Evolutionary conservation across 2,888 invertebrate genomes (phyloP).

Genomic region (Carcina quercana): DNA sequence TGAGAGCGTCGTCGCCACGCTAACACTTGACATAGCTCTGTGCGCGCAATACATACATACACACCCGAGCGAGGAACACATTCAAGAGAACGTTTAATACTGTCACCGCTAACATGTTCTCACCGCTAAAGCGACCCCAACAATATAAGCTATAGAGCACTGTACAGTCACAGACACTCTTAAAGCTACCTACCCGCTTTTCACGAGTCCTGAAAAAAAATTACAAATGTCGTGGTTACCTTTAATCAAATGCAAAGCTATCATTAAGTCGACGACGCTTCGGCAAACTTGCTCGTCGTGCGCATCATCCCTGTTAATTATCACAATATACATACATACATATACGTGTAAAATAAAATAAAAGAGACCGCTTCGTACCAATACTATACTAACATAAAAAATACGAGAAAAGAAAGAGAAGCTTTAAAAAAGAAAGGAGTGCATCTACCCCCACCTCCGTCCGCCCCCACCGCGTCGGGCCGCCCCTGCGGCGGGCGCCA

Average conservation of each 20-base stretch:
- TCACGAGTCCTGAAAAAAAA: too few species aligned
- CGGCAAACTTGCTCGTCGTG: slow-evolving; percentile 60
- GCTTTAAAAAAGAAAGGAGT: slow-evolving; percentile 73
- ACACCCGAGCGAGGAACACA: slow-evolving; percentile 30
- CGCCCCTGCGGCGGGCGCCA: slow-evolving; percentile 74
- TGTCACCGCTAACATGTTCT: slow-evolving; percentile 43
- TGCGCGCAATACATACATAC: slow-evolving; percentile 11
- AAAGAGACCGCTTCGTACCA: slow-evolving; percentile 69
- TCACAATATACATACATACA: too few species aligned
- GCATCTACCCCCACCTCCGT: slow-evolving; percentile 67
- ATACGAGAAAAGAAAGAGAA: slow-evolving; percentile 74
- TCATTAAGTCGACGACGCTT: slow-evolving; percentile 61
- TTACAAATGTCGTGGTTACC: slow-evolving; percentile 60
- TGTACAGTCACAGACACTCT: too few species aligned
- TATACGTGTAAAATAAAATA: slow-evolving; percentile 64
- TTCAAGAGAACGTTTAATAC: slow-evolving; percentile 43
- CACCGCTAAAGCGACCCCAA: slow-evolving; percentile 36
- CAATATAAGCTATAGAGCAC: slow-evolving; percentile 37
- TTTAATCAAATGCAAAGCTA: slow-evolving; percentile 70
- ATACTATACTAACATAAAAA: slow-evolving; percentile 69
- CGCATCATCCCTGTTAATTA: slow-evolving; percentile 71
- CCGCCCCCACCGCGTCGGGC: slow-evolving; percentile 59
- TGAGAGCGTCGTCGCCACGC: slow-evolving; percentile 7
- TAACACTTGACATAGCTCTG: neutral
- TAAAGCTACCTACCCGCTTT: too few species aligned